Percentiles rank a stretch among this genome's conserved stretches.
Evolutionary conservation across 2,113 vertebrate genomes (phyloP).

Genomic region (Loxodonta africana): DNA sequence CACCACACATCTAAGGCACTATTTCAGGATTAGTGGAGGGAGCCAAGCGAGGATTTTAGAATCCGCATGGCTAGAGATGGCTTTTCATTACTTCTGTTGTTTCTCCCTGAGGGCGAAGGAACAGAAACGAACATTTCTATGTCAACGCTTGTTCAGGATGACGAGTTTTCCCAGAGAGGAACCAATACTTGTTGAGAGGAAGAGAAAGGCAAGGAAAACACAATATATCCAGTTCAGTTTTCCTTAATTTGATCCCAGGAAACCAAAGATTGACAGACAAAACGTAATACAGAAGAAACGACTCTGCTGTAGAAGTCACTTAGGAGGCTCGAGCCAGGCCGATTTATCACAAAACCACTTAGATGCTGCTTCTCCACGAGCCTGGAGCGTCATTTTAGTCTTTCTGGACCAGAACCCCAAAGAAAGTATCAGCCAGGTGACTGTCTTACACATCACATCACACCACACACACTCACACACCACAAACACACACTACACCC

Average conservation of each 20-base stretch:
- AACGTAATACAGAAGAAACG: background rate
- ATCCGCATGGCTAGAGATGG: background rate
- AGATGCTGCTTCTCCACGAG: background rate
- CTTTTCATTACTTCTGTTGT: background rate
- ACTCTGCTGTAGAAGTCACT: background rate
- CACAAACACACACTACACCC: too few species aligned
- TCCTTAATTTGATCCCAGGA: background rate
- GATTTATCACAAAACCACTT: background rate
- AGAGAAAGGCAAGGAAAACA: background rate
- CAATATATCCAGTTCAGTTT: background rate
- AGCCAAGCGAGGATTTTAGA: background rate
- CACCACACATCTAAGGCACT: background rate
- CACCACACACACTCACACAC: too few species aligned
- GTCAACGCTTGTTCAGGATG: background rate
- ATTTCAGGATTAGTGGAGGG: background rate
- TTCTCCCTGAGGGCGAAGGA: background rate
- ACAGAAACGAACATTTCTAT: background rate
- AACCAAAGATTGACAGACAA: background rate
- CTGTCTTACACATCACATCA: background rate
- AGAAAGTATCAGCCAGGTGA: background rate
- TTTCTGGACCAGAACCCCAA: rapidly evolving
- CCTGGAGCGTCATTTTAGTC: rapidly evolving
- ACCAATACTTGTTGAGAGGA: background rate
- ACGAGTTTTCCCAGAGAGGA: background rate
- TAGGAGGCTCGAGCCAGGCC: background rate